Base-by-base conservation (phyloP, 2,888 invertebrate genomes). In the Taphrorychus bicolor region DNA sequence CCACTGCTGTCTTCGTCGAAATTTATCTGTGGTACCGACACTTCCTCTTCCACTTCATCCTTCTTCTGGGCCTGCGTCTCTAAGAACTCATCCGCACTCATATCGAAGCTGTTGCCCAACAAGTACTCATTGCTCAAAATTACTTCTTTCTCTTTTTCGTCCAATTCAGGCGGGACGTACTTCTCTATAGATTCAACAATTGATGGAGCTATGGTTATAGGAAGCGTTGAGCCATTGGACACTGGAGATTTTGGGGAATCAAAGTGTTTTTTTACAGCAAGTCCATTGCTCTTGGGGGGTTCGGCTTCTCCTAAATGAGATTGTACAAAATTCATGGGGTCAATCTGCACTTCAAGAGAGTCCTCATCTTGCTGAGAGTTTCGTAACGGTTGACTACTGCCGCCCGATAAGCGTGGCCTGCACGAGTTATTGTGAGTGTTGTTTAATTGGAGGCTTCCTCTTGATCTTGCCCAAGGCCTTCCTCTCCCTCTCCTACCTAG, bases 111-210 rank as follows among this genome's bases (percentile, higher is more conserved):
- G 52, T 71, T 71, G n/a, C 66, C 69, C 3, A 71, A 60, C 11
- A 71, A 59, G 52, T 71, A 71, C 24, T 71, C 70, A 57, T 71
- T 69, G 51, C 72, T 74, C 23, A 71, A 59, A n/a, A 70, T 64
- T 3, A 72, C 70, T 40, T 62, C 62, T 53, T 62, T 65, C 45
- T 70, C 71, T 23, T 70, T 70, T 42, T 64, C 62, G 57, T 67
- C 68, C 21, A 70, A 40, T 18, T 65, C 49, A 1, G 65, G 65
- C n/a, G 68, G 67, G 22, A 66, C 59, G 21, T 59, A 66, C 45
- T 66, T 70, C 59, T 70, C 70, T 49, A 70, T 70, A n/a, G 24
- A 24, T 19, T 62, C 59, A 9, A 66, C 40, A 5, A 53, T 16
- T 18, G 59, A 61, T 16, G 21, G 22, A n/a, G 41, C 41, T 53